These are phyloP conservation scores for Mercenaria mercenaria DNA, from an alignment of 1,140 invertebrate genomes.

Conservation along the genomic window DNA sequence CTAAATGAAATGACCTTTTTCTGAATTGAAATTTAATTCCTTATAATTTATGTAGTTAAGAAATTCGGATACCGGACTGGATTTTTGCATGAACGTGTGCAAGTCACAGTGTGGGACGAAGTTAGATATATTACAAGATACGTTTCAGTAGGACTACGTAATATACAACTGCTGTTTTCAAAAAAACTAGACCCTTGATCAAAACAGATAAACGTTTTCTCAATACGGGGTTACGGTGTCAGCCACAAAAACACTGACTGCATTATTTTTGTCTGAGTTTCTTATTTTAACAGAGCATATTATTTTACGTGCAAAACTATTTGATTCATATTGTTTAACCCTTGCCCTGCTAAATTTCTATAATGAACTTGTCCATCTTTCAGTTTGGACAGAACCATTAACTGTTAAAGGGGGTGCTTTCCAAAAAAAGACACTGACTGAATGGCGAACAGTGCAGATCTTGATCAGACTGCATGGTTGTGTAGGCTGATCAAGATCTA, in stretches of 20 bases:
- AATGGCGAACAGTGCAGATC: too few relatives aligned
- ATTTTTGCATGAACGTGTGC: neutral
- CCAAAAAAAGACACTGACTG: too few relatives aligned
- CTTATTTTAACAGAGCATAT: neutral
- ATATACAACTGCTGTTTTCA: slow-evolving; percentile 12
- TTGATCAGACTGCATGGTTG: too few relatives aligned
- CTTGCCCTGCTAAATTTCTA: too few relatives aligned
- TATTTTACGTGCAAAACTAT: too few relatives aligned
- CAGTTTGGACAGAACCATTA: too few relatives aligned
- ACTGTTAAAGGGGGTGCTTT: too few relatives aligned
- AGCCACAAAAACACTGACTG: neutral
- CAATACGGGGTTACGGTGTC: neutral
- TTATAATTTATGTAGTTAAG: slow-evolving; percentile 1
- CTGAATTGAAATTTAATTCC: slow-evolving; percentile 12
- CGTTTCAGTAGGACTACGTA: neutral
- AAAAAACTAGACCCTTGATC: slow-evolving; percentile 4
- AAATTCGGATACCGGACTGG: neutral
- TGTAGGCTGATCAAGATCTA: too few relatives aligned
- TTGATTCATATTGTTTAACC: too few relatives aligned
- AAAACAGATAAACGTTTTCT: neutral
- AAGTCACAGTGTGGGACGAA: neutral
- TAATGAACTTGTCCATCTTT: too few relatives aligned
- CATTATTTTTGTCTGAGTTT: neutral
- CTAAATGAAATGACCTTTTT: slow-evolving; percentile 2
- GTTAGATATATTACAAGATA: slow-evolving; percentile 3